Evolutionary conservation across 2,888 invertebrate species (phyloP).

Genomic region (Allygus modestus): DNA sequence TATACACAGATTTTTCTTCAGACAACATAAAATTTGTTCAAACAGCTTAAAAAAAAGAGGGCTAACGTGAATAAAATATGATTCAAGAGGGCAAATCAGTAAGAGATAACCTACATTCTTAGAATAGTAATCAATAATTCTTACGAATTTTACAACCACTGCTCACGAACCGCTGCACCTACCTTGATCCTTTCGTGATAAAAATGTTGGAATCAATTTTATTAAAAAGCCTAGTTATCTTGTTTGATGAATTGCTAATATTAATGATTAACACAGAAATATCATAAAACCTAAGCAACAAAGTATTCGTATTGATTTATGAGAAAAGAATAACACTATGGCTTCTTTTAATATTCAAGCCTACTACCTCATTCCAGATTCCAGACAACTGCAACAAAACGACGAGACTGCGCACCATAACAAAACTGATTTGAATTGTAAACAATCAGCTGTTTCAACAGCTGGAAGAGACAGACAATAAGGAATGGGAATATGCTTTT

Average conservation of each 20-base stretch:
- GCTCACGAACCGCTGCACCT: conserved; percentile 48
- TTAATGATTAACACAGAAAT: neutral
- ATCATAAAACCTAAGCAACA: neutral
- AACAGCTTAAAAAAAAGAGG: no score
- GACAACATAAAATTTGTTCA: no score
- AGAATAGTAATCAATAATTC: neutral
- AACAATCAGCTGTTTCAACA: conserved; percentile 9
- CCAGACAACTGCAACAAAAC: conserved; percentile 45
- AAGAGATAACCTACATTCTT: neutral
- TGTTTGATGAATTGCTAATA: conserved; percentile 5
- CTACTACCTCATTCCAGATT: conserved; percentile 46
- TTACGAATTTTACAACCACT: neutral
- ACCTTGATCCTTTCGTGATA: conserved; percentile 70
- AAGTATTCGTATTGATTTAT: conserved; percentile 6
- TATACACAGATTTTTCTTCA: no score
- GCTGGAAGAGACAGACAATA: neutral
- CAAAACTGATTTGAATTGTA: conserved; percentile 28
- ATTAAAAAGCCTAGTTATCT: conserved; percentile 65
- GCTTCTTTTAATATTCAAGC: conserved; percentile 40
- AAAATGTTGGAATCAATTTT: conserved; percentile 59
- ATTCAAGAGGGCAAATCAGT: neutral
- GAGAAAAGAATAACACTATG: conserved; percentile 35
- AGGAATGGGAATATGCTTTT: neutral
- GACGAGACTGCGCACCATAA: conserved; percentile 53
- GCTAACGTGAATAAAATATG: no score